Conservation (phyloP, 2,113 vertebrate species). For the Genyomyrus donnyi region DNA sequence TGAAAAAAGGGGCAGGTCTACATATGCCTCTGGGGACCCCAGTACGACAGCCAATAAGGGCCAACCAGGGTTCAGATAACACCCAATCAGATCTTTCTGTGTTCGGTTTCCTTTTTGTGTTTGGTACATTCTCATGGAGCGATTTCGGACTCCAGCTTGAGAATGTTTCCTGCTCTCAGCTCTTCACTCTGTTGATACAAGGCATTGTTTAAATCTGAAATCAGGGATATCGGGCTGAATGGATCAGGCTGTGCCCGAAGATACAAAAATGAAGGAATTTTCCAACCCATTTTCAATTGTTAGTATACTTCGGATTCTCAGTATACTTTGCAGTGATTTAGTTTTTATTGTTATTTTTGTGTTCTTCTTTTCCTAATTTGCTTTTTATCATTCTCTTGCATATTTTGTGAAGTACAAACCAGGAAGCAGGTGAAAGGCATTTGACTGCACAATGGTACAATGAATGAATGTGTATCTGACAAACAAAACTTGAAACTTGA, state of each 20-base stretch:
- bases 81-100: constrained; percentile 24
- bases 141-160: background rate
- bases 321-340: background rate
- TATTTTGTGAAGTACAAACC: background rate
- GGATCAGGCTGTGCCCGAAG: background rate
- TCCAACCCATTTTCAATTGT: background rate
- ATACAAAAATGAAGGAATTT: background rate
- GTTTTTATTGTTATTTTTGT: background rate
- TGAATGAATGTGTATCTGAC: background rate
- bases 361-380: background rate
- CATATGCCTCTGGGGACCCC: background rate
- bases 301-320: background rate
- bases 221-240: background rate
- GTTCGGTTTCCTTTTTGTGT: background rate
- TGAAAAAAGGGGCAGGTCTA: background rate
- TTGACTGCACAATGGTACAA: background rate
- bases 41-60: constrained; percentile 25
- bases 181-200: constrained; percentile 16
- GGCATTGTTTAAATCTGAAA: background rate
- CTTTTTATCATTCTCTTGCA: background rate
- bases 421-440: background rate
- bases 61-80: background rate
- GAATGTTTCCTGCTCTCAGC: constrained; percentile 11
- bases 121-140: background rate
- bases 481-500: background rate